These are phyloP conservation scores for Ara ararauna DNA, from an alignment of 2,797 vertebrate genomes.

Conservation along the genomic window DNA sequence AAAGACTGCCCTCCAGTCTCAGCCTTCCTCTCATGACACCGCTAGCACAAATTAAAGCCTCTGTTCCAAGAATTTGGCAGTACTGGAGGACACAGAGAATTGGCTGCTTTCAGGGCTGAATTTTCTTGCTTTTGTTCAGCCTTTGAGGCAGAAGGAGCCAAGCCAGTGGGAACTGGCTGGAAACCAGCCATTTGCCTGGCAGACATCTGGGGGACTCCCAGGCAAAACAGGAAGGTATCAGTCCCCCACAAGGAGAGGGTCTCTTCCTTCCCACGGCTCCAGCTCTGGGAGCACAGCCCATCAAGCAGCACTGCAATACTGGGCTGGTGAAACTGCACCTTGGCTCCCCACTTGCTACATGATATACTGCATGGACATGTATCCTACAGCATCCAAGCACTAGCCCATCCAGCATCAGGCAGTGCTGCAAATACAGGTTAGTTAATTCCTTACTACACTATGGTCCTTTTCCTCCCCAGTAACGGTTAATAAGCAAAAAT, in stretches of 20 bases:
- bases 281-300: rapidly evolving
- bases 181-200: background rate
- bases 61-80: background rate
- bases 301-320: background rate
- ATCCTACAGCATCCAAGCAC: background rate
- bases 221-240: background rate
- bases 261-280: background rate
- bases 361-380: rapidly evolving
- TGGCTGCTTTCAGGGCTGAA: background rate
- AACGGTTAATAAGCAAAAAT: slow-evolving; percentile 15
- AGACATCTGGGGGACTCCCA: background rate
- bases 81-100: rapidly evolving
- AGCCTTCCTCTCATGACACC: background rate
- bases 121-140: background rate
- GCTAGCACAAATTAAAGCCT: background rate
- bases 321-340: background rate
- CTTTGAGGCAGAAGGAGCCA: background rate
- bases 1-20: background rate
- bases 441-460: background rate
- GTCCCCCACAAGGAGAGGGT: rapidly evolving
- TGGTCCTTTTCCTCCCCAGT: background rate
- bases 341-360: background rate
- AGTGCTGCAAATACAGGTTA: background rate
- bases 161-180: background rate
- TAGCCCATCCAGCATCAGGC: background rate